Evolutionary conservation across 2,888 invertebrate genomes (phyloP), one percentile per base, ranked within the genome.

Genomic region (Papilio elwesi): DNA sequence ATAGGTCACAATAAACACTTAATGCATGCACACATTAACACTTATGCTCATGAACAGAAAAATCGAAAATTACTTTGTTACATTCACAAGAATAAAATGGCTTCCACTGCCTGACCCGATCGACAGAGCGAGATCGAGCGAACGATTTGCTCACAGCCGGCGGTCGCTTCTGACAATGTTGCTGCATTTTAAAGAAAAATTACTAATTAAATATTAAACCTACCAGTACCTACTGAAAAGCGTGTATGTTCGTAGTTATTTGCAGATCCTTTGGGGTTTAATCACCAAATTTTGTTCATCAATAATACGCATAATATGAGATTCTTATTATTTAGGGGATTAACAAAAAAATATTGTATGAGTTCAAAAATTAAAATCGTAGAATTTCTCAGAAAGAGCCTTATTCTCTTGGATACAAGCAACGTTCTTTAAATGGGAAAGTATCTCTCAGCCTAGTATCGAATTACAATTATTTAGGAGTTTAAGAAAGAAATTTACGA

Each of bases 81-180:
- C 92, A 91, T 90, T 86, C 90, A 91, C 92, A 87, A 90, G 88
- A 90, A 88, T 90, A 93, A 93, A 92, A 93, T 93, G 93, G 93
- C 93, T 92, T 91, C 93, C 92, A 89, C 89, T 85, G 85, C 88
- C 90, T 85, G 81, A 90, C 92, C 86, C 91, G 86, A 90, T 88
- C 90, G 89, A 86, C 91, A 91, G 90, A 92, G 90, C 91, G 91
- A 91, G 90, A 91, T 85, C 90, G 89, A 83, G 81, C 84, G 86
- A 87, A 84, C 88, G 84, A 85, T 86, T 89, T 85, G 87, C 90
- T 89, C 89, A 87, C 88, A 89, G 87, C 89, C 87, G 88, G 87
- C 89, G 88, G 87, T 87, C 88, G 90, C 89, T 90, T 91, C 84
- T 86, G 84, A 80, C 81, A 85, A 85, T 89, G 90, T 88, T 92